phyloP scores from a whole-genome alignment of 2,113 vertebrate species.

The Ondatra zibethicus region DNA sequence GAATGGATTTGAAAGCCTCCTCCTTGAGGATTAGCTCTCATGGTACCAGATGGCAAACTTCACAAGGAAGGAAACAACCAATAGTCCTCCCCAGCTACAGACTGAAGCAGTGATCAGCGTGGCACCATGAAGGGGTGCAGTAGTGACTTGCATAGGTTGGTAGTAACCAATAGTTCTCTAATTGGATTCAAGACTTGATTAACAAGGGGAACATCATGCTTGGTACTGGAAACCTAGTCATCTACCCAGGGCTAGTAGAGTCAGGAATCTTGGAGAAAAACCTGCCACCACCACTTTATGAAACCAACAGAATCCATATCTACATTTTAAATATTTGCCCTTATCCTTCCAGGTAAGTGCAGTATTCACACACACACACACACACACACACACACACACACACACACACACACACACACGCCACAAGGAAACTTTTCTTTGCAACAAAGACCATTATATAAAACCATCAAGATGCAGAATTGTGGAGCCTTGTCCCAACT shows the following conservation, averaged over 20 bases:
- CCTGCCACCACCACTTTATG: background rate
- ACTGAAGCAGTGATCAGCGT: background rate
- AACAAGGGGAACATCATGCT: background rate
- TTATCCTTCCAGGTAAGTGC: background rate
- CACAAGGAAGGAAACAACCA: background rate
- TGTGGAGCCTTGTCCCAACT: background rate
- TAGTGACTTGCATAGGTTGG: background rate
- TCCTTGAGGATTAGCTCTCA: background rate
- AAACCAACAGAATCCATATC: background rate
- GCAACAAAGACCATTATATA: background rate
- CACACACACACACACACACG: too few species aligned
- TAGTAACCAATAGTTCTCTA: background rate
- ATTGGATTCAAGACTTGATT: background rate
- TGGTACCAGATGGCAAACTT: background rate
- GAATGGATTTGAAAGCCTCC: background rate
- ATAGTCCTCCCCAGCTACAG: background rate
- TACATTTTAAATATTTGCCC: background rate
- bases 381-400: too few species aligned
- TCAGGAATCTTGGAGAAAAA: background rate
- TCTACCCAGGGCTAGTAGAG: background rate
- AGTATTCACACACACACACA: background rate
- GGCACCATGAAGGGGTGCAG: background rate
- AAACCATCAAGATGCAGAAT: background rate
- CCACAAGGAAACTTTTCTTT: background rate
- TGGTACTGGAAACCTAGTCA: background rate